Evolutionary conservation across 2,888 invertebrate species (phyloP).

Genomic region (Amphimallon solstitiale): DNA sequence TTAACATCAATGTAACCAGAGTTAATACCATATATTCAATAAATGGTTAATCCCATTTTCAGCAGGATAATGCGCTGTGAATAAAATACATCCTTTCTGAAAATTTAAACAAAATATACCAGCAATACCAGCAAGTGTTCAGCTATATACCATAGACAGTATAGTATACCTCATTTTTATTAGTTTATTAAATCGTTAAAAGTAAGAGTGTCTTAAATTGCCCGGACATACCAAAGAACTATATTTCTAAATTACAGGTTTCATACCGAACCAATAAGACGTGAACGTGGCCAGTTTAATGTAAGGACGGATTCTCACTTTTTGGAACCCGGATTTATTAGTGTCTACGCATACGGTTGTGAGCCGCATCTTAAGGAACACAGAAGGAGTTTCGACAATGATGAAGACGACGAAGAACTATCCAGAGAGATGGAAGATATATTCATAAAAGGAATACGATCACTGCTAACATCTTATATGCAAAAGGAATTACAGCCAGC

Average conservation of each 20-base stretch:
- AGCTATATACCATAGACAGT: no score
- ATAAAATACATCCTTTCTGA: no score
- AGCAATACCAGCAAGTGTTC: no score
- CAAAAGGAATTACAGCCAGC: slow-evolving; percentile 85
- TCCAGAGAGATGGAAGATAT: slow-evolving; percentile 86
- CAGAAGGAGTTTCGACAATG: slow-evolving; percentile 52
- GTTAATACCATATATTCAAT: no score
- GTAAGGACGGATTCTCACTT: slow-evolving; percentile 85
- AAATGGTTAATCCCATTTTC: no score
- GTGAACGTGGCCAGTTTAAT: slow-evolving; percentile 75
- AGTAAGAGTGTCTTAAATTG: not conserved
- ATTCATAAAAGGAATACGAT: slow-evolving; percentile 84
- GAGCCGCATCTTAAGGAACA: slow-evolving; percentile 64
- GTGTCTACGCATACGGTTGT: slow-evolving; percentile 87
- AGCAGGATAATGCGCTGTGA: no score
- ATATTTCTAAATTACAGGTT: slow-evolving; percentile 60
- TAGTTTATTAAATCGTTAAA: not conserved
- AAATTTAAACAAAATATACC: no score
- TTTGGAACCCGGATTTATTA: slow-evolving; percentile 84
- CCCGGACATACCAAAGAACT: not conserved
- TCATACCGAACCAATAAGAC: slow-evolving; percentile 75
- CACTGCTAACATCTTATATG: slow-evolving; percentile 83
- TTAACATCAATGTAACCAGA: no score
- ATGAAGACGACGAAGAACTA: slow-evolving; percentile 72
- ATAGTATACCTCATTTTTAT: no score